These are phyloP conservation scores for Uropetala carovei DNA, from an alignment of 2,888 invertebrate genomes.

Conservation along the genomic window DNA sequence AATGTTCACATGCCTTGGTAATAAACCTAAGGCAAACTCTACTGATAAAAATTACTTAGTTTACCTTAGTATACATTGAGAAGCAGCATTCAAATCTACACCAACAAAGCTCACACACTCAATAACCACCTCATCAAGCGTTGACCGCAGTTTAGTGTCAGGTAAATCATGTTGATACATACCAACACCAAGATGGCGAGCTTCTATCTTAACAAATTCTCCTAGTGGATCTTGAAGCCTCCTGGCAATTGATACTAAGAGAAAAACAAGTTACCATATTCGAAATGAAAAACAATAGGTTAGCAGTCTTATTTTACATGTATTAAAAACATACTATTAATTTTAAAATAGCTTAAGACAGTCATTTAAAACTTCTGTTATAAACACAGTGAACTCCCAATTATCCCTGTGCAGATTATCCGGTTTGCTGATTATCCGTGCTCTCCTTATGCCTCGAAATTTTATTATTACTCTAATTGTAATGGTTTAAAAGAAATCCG, in stretches of 20 bases:
- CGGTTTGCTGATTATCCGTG: no score
- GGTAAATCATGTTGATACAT: constrained; percentile 93
- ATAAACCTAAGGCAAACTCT: neutral
- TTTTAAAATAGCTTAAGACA: neutral
- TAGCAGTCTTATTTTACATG: constrained; percentile 29
- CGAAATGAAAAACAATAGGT: neutral
- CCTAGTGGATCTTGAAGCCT: constrained; percentile 93
- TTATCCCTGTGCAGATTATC: no score
- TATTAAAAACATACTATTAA: neutral
- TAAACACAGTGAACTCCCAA: no score
- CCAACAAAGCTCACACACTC: constrained; percentile 96
- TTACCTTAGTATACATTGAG: constrained; percentile 87
- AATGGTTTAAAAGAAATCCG: no score
- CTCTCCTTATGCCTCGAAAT: no score
- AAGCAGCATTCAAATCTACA: constrained; percentile 93
- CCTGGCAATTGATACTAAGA: constrained; percentile 87
- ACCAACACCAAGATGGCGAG: constrained; percentile 93
- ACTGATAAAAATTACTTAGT: constrained; percentile 18
- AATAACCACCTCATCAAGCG: constrained; percentile 88
- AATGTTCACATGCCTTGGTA: neutral
- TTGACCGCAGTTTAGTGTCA: constrained; percentile 75
- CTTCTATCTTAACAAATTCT: constrained; percentile 95
- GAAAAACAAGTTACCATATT: constrained; percentile 69
- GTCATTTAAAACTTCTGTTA: no score
- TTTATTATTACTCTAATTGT: no score